Conservation (phyloP, 1,140 invertebrate genomes). For the Whitmania pigra region DNA sequence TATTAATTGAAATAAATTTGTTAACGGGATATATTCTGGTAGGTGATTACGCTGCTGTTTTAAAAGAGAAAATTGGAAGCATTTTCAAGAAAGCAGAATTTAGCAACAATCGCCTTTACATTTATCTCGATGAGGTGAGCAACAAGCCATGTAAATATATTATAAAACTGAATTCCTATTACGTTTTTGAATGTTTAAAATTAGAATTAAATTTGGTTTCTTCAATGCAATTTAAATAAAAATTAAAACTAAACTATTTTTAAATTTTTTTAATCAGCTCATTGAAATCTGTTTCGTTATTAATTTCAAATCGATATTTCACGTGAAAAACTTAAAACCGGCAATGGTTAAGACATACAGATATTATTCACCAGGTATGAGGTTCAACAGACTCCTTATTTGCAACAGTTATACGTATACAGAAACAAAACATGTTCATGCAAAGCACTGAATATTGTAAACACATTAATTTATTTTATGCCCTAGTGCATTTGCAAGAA, state of each 20-base stretch:
- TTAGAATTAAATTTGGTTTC: too few species aligned
- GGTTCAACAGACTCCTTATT: too few species aligned
- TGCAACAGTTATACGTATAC: too few species aligned
- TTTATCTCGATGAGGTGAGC: not conserved
- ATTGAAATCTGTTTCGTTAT: not conserved
- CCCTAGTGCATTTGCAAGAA: too few species aligned
- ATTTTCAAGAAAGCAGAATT: conserved; percentile 1
- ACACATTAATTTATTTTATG: too few species aligned
- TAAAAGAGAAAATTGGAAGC: not conserved
- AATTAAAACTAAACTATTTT: too few species aligned
- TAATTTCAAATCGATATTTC: not conserved
- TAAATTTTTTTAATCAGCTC: not conserved
- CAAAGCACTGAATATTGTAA: too few species aligned
- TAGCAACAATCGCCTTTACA: not conserved
- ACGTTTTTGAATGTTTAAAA: too few species aligned
- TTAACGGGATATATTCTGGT: not conserved
- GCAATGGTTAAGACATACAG: not conserved
- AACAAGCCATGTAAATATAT: not conserved
- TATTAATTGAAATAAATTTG: not conserved
- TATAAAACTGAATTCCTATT: not conserved
- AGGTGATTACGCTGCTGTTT: not conserved
- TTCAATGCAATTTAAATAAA: not conserved
- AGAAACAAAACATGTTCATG: too few species aligned
- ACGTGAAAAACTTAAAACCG: not conserved
- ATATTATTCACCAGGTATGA: conserved; percentile 1